Evolutionary conservation across 2,113 vertebrate species (phyloP), one percentile per base, ranked within the genome.

Genomic region (Camelus bactrianus): DNA sequence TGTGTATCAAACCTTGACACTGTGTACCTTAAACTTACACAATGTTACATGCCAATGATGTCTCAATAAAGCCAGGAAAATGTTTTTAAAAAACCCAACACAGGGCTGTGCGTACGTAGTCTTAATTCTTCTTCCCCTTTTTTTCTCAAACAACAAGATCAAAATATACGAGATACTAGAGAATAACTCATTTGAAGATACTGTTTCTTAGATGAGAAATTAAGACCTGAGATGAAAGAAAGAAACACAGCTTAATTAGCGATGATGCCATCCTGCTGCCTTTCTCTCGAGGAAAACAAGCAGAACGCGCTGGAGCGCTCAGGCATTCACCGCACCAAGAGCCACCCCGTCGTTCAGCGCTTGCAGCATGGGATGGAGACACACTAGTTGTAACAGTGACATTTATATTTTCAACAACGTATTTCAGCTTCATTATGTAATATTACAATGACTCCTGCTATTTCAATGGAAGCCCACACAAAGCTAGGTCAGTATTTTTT

Each of bases 401-500:
- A 72, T 80, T 97, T 94, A 82, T 62, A 89, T 80, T 72, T 70
- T 70, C 76, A 97, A 92, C 4, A 5, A 28, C 28, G 38, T 89
- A 77, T 89, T 96, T 96, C 62, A 95, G 91, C 88, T 96, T 64
- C 88, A 77, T 93, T 89, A 93, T 38, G 32, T 85, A 77, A 89
- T 69, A 91, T 46, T 82, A 20, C 13, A 95, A 91, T 89, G 69
- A 89, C 17, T 46, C 46, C 60, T 89, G 79, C 65, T 6, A 28
- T 96, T 95, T 96, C 70, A 77, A 22, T 38, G 9, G 70, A 89
- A 90, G n/a, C 38, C 58, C 54, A 48, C 1, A 76, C 38, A 89
- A 58, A 94, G 95, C 87, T 65, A 94, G 81, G 69, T 91, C 91
- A 94, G 79, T 95, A 91, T 60, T 97, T 97, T 97, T 89, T 92